Percentiles rank a stretch among this genome's conserved stretches.
Conservation (phyloP, 1,140 invertebrate genomes). For the Bombus vancouverensis region DNA sequence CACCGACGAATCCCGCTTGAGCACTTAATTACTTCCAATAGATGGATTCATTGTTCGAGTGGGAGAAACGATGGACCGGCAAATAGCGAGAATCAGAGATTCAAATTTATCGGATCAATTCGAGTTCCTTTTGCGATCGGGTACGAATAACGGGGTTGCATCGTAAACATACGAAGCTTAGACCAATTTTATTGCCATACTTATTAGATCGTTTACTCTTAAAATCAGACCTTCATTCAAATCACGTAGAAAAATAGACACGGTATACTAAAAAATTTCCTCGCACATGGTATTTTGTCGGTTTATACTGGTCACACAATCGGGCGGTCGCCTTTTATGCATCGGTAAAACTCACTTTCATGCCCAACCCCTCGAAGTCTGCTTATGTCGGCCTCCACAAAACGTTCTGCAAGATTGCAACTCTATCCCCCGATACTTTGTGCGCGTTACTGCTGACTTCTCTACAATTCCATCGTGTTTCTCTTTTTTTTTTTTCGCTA, state of each 20-base stretch:
- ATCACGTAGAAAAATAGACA: not conserved
- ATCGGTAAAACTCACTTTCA: constrained; percentile 48
- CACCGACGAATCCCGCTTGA: not conserved
- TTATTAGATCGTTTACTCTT: not conserved
- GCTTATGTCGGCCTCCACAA: constrained; percentile 50
- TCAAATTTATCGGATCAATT: not conserved
- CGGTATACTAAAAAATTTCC: not conserved
- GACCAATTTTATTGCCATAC: not conserved
- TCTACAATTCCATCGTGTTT: constrained; percentile 6
- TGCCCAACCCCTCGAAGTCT: constrained; percentile 31
- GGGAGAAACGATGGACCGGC: not conserved
- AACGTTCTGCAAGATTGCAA: constrained; percentile 57
- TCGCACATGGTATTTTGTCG: constrained; percentile 22
- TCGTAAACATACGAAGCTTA: not conserved
- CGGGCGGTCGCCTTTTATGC: constrained; percentile 52
- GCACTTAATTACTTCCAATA: constrained; percentile 15
- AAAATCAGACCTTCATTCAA: not conserved
- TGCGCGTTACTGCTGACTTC: constrained; percentile 14
- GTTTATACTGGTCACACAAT: constrained; percentile 20
- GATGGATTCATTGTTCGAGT: not conserved
- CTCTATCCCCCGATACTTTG: constrained; percentile 51
- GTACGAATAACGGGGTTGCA: not conserved
- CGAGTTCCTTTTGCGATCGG: not conserved
- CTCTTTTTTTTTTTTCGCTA: not conserved
- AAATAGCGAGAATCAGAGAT: not conserved